Base-by-base conservation (phyloP, 2,888 invertebrate genomes). In the Macrosiphum euphorbiae region DNA sequence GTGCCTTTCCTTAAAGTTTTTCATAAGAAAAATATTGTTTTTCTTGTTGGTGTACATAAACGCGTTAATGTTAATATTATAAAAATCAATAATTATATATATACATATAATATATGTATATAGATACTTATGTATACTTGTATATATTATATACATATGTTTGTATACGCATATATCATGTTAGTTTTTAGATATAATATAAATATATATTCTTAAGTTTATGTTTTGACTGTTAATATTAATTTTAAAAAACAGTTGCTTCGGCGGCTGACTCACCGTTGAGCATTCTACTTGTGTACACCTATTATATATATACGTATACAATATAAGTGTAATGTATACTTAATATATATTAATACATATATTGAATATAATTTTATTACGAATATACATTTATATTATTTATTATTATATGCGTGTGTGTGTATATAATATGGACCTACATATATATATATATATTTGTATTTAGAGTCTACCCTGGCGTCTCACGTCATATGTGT, bases 1-100 rank as follows among this genome's bases (percentile, higher is more conserved):
- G 90, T 85, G 93, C 85, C 85, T 93, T 90, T 93, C 47, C 61
- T 55, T 47, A 16, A 78, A 78, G n/a, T 89, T 93, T 90, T 90
- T 84, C 89, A 90, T 61, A 78, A 94, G 93, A 94, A 94, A 87
- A 94, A 94, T 86, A 90, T 94, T 87, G 90, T 94, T 94, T 90
- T 94, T 94, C 94, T 94, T 90, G 94, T 94, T 94, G 94, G 94
- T 94, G 94, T 94, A 94, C 61, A 94, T 94, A 94, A 44, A 93
- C 44, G n/a, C 55, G 92, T 92, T 92, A 52, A 93, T 90, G 93
- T 93, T 94, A 90, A 93, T 85, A 92, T 52, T 90, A 94, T 67
- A 86, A 61, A 85, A 86, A 58, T 93, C 35, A 93, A 86, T 90
- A 35, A 91, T 28, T 84, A 55, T 55, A 84, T 85, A 67, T 87